Base-by-base conservation (phyloP, 2,797 vertebrate species). In the Pygocentrus nattereri region DNA sequence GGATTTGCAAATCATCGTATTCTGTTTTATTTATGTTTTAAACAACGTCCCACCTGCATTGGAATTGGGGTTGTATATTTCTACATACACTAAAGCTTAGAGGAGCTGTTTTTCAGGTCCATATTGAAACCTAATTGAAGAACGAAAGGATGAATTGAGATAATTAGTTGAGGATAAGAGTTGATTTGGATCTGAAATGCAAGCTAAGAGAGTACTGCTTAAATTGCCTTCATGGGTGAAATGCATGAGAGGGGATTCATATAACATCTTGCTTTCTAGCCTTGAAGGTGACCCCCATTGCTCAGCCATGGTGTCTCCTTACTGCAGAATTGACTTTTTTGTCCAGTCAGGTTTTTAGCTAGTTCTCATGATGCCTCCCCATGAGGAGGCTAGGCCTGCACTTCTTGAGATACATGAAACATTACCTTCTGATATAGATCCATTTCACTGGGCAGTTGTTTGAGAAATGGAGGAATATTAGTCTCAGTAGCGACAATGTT, bases 251-350 rank as follows among this genome's bases (percentile, higher is more conserved):
- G 59, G 62, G 18, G 58, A 15, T 75, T 73, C 76, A 77, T 77
- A 50, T 71, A 69, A 76, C 58, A 15, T 56, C 50, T 79, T 71
- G n/a, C n/a, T 74, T 69, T 41, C 50, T 79, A 70, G 70, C 54
- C 59, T 38, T 62, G 78, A 86, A 80, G 80, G 84, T 88, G 85
- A 87, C 84, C 79, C 75, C 78, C 58, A 31, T 15, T 49, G 50
- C 71, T 78, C 25, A 50, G 18, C 56, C 30, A 15, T 73, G 49
- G 65, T 83, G 16, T 86, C 79, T 50, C 2, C 31, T 86, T 87
- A 85, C 82, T 74, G 41, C 5, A 64, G 59, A 85, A 84, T 81
- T 73, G 80, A 82, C 61, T 78, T 76, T 83, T 83, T 79, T 65
- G 67, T 74, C 74, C 10, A 67, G 25, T 79, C 67, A 83, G 76